Conservation (phyloP, 2,888 invertebrate genomes). For the Syrista parreyssii region DNA sequence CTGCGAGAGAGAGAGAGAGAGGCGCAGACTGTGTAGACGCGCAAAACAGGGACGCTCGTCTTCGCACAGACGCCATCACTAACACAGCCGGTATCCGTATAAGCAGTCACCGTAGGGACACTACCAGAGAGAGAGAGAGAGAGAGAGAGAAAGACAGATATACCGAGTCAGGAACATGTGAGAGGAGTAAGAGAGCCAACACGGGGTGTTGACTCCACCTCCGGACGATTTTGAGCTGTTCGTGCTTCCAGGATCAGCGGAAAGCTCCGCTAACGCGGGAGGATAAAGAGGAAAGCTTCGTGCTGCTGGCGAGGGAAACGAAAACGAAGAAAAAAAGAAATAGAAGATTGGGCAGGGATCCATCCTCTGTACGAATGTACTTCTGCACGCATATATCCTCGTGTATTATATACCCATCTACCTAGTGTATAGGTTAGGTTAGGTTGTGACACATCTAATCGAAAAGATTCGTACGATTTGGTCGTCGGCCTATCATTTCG, state of each 20-base stretch:
- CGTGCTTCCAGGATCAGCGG: conserved; percentile 56
- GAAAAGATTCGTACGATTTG: not conserved
- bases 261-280: conserved; percentile 52
- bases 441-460: not conserved
- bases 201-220: conserved; percentile 39
- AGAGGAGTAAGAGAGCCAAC: conserved; percentile 14
- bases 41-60: not conserved
- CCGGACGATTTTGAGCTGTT: conserved; percentile 45
- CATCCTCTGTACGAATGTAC: not conserved
- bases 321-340: not conserved
- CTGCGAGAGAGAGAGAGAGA: conserved; percentile 12
- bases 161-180: not conserved
- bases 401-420: not conserved
- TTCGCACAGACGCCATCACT: not conserved
- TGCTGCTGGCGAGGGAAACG: conserved; percentile 17
- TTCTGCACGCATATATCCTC: not conserved
- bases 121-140: not conserved
- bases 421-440: not conserved
- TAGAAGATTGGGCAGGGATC: not conserved
- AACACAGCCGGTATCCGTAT: not conserved
- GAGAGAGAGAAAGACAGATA: conserved; percentile 8
- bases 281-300: conserved; percentile 47
- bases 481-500: not conserved
- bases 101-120: not conserved
- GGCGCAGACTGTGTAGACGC: conserved; percentile 10